phyloP scores from a whole-genome alignment of 2,888 invertebrate species.

The Steinernema scapterisci region DNA sequence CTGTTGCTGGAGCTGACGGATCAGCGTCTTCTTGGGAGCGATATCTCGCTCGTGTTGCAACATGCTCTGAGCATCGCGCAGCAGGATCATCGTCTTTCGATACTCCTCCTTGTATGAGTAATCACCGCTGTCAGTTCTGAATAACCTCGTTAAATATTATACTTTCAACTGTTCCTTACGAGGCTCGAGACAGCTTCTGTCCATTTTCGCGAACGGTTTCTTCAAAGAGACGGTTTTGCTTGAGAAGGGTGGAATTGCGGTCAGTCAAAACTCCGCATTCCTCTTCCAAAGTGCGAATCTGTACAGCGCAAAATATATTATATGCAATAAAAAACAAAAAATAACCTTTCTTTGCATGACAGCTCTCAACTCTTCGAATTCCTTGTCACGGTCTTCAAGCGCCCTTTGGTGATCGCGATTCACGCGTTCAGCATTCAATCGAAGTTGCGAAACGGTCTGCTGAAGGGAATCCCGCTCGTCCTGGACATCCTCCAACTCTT shows the following conservation, averaged over 20 bases:
- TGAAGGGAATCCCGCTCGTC: conserved; percentile 87
- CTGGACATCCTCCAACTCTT: conserved; percentile 92
- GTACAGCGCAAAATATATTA: conserved; percentile 27
- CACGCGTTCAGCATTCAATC: conserved; percentile 85
- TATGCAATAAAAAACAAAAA: neutral
- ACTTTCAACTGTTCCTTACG: neutral
- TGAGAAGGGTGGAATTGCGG: conserved; percentile 81
- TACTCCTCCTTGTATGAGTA: conserved; percentile 46
- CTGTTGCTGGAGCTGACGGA: conserved; percentile 70
- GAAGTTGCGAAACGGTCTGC: conserved; percentile 83
- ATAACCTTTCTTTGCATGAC: conserved; percentile 75
- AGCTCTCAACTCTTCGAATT: conserved; percentile 36
- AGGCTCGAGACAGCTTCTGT: neutral
- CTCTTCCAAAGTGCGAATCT: conserved; percentile 54
- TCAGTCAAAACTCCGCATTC: conserved; percentile 83
- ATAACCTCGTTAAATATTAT: neutral
- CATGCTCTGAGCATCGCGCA: conserved; percentile 51
- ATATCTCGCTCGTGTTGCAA: conserved; percentile 51
- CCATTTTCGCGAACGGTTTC: conserved; percentile 20
- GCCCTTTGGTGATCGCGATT: conserved; percentile 3
- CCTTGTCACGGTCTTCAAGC: conserved; percentile 35
- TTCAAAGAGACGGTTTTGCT: conserved; percentile 89
- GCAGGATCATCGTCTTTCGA: conserved; percentile 49
- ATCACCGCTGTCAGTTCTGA: conserved; percentile 18
- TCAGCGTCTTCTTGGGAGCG: conserved; percentile 42